Percentiles rank a stretch among this genome's conserved stretches.
Conservation (phyloP, 1,140 invertebrate species). For the Drosophila ananassae region DNA sequence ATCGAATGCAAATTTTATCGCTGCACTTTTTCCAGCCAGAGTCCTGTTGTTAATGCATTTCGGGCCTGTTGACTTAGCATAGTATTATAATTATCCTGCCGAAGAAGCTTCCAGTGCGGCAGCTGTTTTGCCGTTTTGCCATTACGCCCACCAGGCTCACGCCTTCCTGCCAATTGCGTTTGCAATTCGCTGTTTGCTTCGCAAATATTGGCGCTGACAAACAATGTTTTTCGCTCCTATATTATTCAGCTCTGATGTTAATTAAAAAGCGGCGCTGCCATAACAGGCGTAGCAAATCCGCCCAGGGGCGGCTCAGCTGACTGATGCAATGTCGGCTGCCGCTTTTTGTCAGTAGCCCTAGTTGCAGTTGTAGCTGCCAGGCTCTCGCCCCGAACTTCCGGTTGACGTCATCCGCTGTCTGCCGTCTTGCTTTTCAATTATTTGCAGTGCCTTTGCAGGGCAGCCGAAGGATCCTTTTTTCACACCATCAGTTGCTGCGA, state of each 20-base stretch:
- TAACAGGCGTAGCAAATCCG: slow-evolving; percentile 37
- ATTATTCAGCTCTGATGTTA: slow-evolving; percentile 46
- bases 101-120: slow-evolving; percentile 1
- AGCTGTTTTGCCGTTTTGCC: slow-evolving; percentile 7
- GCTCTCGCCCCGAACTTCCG: slow-evolving; percentile 66
- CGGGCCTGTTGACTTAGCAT: slow-evolving; percentile 36
- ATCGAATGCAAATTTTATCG: slow-evolving; percentile 76
- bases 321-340: slow-evolving; percentile 19
- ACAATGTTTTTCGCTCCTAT: slow-evolving; percentile 11
- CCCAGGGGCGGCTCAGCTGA: slow-evolving; percentile 3
- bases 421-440: slow-evolving; percentile 78
- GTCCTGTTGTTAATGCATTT: slow-evolving; percentile 35
- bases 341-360: slow-evolving; percentile 12
- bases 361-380: slow-evolving; percentile 36
- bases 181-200: slow-evolving; percentile 24
- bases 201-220: slow-evolving; percentile 43
- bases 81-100: slow-evolving; percentile 23
- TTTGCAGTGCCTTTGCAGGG: slow-evolving; percentile 32
- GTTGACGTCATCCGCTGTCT: slow-evolving; percentile 52
- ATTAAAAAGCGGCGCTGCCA: slow-evolving; percentile 49
- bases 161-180: slow-evolving; percentile 27
- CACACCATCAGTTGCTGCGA: slow-evolving; percentile 75
- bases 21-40: slow-evolving; percentile 24
- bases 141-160: too few species aligned
- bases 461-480: slow-evolving; percentile 49